phyloP scores from a whole-genome alignment of 2,888 invertebrate genomes.

The Nomada hirtipes region DNA sequence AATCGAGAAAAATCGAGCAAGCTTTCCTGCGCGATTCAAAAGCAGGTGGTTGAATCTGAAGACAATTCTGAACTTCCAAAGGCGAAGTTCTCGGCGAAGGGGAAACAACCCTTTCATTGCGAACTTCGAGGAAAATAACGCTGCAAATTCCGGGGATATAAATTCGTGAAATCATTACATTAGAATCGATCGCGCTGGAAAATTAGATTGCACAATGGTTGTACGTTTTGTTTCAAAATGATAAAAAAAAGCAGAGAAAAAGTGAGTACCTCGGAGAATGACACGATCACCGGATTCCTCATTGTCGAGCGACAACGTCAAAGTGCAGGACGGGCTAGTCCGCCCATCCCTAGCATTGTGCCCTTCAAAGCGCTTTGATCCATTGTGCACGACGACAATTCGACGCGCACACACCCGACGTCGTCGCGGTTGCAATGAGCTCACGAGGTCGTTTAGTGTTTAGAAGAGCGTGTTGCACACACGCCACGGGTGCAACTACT shows the following conservation, averaged over 20 bases:
- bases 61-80: too few species aligned
- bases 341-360: constrained; percentile 80
- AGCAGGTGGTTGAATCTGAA: too few species aligned
- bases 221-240: neutral
- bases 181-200: too few species aligned
- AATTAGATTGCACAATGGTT: neutral
- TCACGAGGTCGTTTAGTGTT: constrained; percentile 57
- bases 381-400: constrained; percentile 66
- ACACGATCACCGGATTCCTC: constrained; percentile 49
- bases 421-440: constrained; percentile 45
- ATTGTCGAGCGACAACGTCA: constrained; percentile 48
- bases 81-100: too few species aligned
- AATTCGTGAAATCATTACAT: too few species aligned
- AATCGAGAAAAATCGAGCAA: too few species aligned
- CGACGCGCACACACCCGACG: constrained; percentile 47
- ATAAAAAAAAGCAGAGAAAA: constrained; percentile 14
- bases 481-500: constrained; percentile 17
- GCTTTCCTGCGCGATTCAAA: too few species aligned
- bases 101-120: too few species aligned
- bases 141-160: too few species aligned
- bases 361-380: constrained; percentile 58
- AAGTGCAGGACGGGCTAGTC: constrained; percentile 65
- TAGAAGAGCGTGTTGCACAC: constrained; percentile 34
- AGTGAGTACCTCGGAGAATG: constrained; percentile 53
- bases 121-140: too few species aligned